Evolutionary conservation across 2,888 invertebrate genomes (phyloP).

Genomic region (Morpho deidamia): DNA sequence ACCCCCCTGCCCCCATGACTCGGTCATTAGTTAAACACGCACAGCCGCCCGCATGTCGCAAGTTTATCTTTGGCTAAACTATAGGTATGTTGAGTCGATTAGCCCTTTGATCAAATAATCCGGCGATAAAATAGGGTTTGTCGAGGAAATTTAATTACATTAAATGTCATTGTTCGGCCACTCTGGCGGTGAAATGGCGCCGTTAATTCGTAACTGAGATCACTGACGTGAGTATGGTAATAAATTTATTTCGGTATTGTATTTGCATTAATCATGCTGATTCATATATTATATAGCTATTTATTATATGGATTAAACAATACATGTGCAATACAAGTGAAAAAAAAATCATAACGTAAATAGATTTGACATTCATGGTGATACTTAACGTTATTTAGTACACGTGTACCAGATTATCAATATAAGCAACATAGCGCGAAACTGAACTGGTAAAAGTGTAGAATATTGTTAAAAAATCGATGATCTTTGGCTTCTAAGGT

Average conservation of each 20-base stretch:
- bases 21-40: neutral
- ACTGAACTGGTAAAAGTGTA: too few relatives aligned
- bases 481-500: too few relatives aligned
- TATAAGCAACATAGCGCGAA: too few relatives aligned
- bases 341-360: too few relatives aligned
- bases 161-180: conserved; percentile 62
- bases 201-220: conserved; percentile 24
- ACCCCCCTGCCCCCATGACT: conserved; percentile 19
- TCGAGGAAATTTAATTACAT: conserved; percentile 72
- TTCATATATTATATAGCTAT: too few relatives aligned
- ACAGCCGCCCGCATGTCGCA: conserved; percentile 57
- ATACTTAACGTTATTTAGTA: too few relatives aligned
- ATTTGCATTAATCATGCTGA: too few relatives aligned
- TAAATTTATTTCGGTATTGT: neutral
- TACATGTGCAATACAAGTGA: too few relatives aligned
- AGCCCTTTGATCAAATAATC: conserved; percentile 78
- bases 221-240: conserved; percentile 5
- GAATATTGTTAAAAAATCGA: too few relatives aligned
- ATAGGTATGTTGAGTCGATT: conserved; percentile 76
- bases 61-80: conserved; percentile 76
- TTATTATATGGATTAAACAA: too few relatives aligned
- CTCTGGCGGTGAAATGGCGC: conserved; percentile 40
- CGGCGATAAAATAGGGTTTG: conserved; percentile 69
- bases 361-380: too few relatives aligned
- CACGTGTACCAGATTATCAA: too few relatives aligned